A percentile compares a stretch with the other conserved stretches of the same genome.
These are phyloP conservation scores for Drosophila neocordata DNA, from an alignment of 1,140 invertebrate genomes.

Conservation along the genomic window DNA sequence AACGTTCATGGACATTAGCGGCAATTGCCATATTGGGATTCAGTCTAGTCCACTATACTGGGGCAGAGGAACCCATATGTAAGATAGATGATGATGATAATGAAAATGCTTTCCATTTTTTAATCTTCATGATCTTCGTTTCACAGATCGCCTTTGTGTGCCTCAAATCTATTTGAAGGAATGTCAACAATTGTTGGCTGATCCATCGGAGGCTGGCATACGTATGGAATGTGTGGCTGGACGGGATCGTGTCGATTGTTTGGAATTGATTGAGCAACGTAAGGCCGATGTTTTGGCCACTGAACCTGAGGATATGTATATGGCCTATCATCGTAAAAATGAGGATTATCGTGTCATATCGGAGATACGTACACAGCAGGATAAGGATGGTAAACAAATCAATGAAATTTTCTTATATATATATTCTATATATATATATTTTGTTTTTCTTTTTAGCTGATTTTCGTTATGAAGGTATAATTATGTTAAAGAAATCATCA, in stretches of 20 bases:
- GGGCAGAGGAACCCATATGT: conserved; percentile 67
- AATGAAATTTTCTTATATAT: neutral
- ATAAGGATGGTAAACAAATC: conserved; percentile 84
- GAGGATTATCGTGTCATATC: conserved; percentile 87
- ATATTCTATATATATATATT: neutral
- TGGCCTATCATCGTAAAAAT: conserved; percentile 88
- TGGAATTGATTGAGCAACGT: conserved; percentile 88
- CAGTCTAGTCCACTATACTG: conserved; percentile 8
- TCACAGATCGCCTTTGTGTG: conserved; percentile 88
- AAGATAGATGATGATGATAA: no score
- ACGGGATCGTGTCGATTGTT: conserved; percentile 89
- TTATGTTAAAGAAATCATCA: conserved; percentile 88
- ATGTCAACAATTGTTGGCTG: conserved; percentile 87
- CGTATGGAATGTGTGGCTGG: conserved; percentile 87
- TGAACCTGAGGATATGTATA: conserved; percentile 91
- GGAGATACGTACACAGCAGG: conserved; percentile 86
- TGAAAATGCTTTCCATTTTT: no score
- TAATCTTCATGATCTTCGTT: neutral
- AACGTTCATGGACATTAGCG: conserved; percentile 30
- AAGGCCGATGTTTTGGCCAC: conserved; percentile 91
- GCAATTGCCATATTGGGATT: conserved; percentile 25
- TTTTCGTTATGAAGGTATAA: conserved; percentile 91
- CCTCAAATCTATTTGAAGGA: conserved; percentile 85
- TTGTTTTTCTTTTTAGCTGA: conserved; percentile 83
- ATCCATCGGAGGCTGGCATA: conserved; percentile 86